Evolutionary conservation across 2,113 vertebrate genomes (phyloP).

Genomic region (Mirounga angustirostris): DNA sequence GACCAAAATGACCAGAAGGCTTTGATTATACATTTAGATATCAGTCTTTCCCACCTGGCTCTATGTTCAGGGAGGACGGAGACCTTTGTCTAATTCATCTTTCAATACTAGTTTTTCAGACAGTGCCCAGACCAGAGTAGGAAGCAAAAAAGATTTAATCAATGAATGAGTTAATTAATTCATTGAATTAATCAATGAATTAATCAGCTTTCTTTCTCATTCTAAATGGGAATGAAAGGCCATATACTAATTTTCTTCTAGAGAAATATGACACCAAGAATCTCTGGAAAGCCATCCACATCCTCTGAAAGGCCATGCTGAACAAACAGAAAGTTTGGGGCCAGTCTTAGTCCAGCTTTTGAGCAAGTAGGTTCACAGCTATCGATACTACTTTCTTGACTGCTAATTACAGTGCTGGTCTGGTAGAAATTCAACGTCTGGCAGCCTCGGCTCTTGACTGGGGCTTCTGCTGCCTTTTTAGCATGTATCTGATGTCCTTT

Average conservation of each 20-base stretch:
- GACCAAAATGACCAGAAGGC: background rate
- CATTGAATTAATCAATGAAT: background rate
- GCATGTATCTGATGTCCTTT: background rate
- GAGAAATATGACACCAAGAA: background rate
- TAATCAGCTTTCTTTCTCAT: background rate
- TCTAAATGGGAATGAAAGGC: background rate
- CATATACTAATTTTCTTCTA: background rate
- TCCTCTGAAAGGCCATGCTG: background rate
- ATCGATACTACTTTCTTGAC: background rate
- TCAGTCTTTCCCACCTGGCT: background rate
- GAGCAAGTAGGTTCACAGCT: background rate
- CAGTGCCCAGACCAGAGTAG: background rate
- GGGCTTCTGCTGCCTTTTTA: background rate
- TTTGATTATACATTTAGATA: background rate
- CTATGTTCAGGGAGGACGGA: background rate
- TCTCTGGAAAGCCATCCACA: background rate
- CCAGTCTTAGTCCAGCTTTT: background rate
- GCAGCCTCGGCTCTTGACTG: too few species aligned
- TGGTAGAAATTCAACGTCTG: background rate
- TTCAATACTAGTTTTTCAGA: background rate
- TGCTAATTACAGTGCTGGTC: background rate
- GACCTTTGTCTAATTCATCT: background rate
- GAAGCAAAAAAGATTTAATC: background rate
- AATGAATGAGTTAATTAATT: background rate
- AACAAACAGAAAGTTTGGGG: background rate